Base-by-base conservation (phyloP, 2,888 invertebrate genomes). In the Tipula confusa region DNA sequence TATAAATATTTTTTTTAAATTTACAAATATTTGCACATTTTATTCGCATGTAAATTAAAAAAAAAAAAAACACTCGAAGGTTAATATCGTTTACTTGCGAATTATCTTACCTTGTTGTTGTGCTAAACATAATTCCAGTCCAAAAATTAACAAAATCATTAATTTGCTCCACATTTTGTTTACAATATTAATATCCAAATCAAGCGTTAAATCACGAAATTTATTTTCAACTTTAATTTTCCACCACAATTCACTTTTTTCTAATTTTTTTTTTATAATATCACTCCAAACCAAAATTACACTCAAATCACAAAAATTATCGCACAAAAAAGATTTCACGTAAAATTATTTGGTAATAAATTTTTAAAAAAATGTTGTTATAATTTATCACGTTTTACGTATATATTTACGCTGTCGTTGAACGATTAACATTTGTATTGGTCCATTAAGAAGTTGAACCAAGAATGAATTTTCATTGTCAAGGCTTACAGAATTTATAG, bases 401-500 rank as follows among this genome's bases (percentile, higher is more conserved):
- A 1, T 6, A 43, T 43, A 15, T 43, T 11, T 64, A 64, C 64
- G 64, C 7, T 64, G 24, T n/a, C n/a, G n/a, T 64, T 11, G 24
- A 64, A 64, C 43, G 43, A 43, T 15, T 43, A 43, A 15, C 82
- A 82, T 33, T 33, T 18, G 48, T 33, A 43, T 29, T 43, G 83
- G 43, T 83, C 83, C 83, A 83, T 33, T 29, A 33, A 82, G 83
- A 87, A 87, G 86, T 87, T 87, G 86, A 87, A 87, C 87, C 86
- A 87, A 87, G 88, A 90, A 89, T 89, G 89, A 89, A 87, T 88
- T 87, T 88, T 88, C 88, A 88, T 88, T 88, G 89, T 87, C 88
- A 89, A 89, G 89, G 88, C 88, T 88, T 88, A 87, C 87, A 85
- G 87, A 88, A 88, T 89, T 89, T 90, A 90, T 89, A 89, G 89